Conservation (phyloP, 1,140 invertebrate genomes). For the Scaptomyza graminum region DNA sequence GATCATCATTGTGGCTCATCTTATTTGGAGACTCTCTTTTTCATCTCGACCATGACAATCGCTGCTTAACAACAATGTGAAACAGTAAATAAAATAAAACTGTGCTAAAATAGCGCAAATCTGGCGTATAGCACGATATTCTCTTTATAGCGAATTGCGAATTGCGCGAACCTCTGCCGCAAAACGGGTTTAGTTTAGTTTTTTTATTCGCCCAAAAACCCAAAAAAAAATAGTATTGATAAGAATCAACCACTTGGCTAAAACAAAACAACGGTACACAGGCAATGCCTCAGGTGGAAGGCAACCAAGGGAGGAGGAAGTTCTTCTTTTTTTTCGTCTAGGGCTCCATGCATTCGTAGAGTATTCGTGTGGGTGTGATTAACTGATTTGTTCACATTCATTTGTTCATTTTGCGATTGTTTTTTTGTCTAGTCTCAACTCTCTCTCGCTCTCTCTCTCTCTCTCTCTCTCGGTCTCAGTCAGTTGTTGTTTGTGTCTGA, state of each 20-base stretch:
- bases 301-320: not conserved
- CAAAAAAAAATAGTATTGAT: constrained; percentile 45
- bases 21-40: constrained; percentile 3
- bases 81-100: constrained; percentile 69
- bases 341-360: constrained; percentile 10
- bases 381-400: constrained; percentile 83
- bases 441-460: constrained; percentile 7
- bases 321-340: constrained; percentile 9
- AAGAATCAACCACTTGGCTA: constrained; percentile 63
- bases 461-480: not conserved
- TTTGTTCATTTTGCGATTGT: constrained; percentile 73
- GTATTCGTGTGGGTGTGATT: constrained; percentile 81
- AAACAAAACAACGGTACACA: constrained; percentile 9
- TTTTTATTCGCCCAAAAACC: constrained; percentile 1
- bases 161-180: not conserved
- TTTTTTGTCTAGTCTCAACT: not conserved
- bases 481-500: constrained; percentile 34
- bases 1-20: constrained; percentile 30
- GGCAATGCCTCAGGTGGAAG: not conserved
- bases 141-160: constrained; percentile 75
- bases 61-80: constrained; percentile 41
- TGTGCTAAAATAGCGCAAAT: constrained; percentile 68
- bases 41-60: constrained; percentile 49
- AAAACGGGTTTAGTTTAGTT: constrained; percentile 48
- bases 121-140: constrained; percentile 80